Evolutionary conservation across 2,797 vertebrate species (phyloP).

Genomic region (Masticophis lateralis): DNA sequence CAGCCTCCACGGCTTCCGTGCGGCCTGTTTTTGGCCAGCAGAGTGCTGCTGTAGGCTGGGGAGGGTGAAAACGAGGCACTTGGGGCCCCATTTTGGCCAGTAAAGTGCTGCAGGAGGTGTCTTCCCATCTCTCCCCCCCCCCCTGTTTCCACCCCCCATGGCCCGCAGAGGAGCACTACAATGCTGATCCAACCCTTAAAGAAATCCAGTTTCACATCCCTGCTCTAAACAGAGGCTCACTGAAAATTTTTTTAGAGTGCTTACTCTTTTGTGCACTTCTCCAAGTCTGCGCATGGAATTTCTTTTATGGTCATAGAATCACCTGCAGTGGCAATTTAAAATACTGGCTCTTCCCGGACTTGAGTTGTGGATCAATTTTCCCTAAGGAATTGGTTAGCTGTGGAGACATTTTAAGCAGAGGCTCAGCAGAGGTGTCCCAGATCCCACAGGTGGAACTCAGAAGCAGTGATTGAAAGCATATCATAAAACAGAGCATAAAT

Average conservation of each 20-base stretch:
- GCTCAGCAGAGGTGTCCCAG: neutral
- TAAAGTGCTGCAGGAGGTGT: no score
- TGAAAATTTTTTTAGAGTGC: neutral
- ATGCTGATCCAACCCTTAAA: no score
- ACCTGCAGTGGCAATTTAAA: neutral
- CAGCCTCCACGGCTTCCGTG: no score
- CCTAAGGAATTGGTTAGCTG: neutral
- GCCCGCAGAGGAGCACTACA: no score
- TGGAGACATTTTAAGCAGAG: neutral
- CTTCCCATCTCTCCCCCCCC: no score
- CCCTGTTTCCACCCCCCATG: no score
- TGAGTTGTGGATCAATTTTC: neutral
- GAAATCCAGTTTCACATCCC: no score
- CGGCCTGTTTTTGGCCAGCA: no score
- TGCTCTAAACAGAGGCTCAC: neutral
- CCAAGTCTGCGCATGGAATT: neutral
- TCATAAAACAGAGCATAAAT: neutral
- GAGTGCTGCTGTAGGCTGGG: no score
- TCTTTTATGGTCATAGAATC: neutral
- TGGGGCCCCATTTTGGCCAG: no score
- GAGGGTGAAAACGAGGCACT: no score
- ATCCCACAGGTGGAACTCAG: neutral
- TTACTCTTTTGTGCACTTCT: neutral
- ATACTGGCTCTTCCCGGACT: neutral
- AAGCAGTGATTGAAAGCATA: neutral